phyloP scores from a whole-genome alignment of 2,113 vertebrate genomes.

The Rhinolophus ferrumequinum region DNA sequence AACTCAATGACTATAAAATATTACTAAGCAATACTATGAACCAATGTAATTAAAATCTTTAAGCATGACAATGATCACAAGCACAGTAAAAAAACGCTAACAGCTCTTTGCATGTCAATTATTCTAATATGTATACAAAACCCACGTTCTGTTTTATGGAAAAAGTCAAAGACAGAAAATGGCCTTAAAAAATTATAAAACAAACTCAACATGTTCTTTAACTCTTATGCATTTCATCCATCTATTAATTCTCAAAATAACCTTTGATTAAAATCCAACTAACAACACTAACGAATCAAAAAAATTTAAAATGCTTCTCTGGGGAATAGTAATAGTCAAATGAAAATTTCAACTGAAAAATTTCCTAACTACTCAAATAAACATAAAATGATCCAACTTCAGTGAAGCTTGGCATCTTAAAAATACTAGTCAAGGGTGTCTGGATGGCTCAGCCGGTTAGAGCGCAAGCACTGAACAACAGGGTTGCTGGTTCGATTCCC shows the following conservation, averaged over 20 bases:
- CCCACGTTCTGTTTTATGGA: not conserved
- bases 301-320: not conserved
- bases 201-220: conserved; percentile 45
- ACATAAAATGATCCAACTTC: conserved; percentile 54
- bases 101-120: conserved; percentile 11
- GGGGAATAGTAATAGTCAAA: not conserved
- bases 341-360: conserved; percentile 41
- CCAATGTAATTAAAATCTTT: conserved; percentile 35
- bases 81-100: conserved; percentile 49
- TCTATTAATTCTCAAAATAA: conserved; percentile 38
- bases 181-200: conserved; percentile 43
- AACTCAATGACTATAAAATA: conserved; percentile 31
- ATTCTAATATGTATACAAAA: not conserved
- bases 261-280: conserved; percentile 33
- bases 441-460: no score
- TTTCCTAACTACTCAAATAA: conserved; percentile 41
- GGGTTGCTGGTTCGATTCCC: no score
- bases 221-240: not conserved
- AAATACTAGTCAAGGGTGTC: not conserved
- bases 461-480: no score
- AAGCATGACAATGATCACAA: conserved; percentile 20
- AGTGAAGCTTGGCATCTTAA: not conserved
- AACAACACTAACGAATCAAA: not conserved
- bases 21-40: not conserved
- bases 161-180: not conserved